phyloP scores from a whole-genome alignment of 2,888 invertebrate species.

The Hyposoter didymator region DNA sequence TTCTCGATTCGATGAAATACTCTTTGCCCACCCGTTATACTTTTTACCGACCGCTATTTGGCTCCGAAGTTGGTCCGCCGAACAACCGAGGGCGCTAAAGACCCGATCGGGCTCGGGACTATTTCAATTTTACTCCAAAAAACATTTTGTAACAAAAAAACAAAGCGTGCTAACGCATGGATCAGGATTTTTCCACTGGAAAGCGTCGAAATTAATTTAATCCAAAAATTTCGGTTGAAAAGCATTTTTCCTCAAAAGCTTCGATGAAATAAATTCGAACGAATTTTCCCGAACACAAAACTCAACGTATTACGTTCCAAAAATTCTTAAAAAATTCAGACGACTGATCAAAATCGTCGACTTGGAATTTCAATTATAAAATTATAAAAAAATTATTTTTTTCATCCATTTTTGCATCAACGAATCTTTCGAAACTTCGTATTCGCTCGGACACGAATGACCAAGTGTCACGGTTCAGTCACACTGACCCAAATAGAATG shows the following conservation, averaged over 20 bases:
- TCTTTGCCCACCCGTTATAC: constrained; percentile 51
- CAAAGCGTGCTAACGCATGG: not conserved
- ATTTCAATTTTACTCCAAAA: not conserved
- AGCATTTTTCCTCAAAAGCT: not conserved
- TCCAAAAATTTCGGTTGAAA: not conserved
- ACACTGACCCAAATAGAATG: too few relatives aligned
- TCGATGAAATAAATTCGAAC: too few relatives aligned
- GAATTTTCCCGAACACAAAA: not conserved
- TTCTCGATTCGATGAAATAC: not conserved
- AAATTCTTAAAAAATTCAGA: too few relatives aligned
- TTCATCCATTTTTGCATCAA: too few relatives aligned
- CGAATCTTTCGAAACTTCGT: too few relatives aligned
- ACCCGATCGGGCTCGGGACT: not conserved
- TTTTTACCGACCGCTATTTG: not conserved
- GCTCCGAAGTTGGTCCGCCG: constrained; percentile 1
- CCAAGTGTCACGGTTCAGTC: too few relatives aligned
- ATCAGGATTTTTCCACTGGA: not conserved
- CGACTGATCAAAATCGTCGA: too few relatives aligned
- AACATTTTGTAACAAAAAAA: not conserved
- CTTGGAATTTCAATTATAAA: too few relatives aligned
- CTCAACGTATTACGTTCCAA: too few relatives aligned
- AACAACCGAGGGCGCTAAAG: constrained; percentile 41
- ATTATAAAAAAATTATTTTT: too few relatives aligned
- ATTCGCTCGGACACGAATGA: too few relatives aligned
- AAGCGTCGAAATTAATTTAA: not conserved